phyloP scores from a whole-genome alignment of 2,888 invertebrate species.

The Chrysodeixis includens region DNA sequence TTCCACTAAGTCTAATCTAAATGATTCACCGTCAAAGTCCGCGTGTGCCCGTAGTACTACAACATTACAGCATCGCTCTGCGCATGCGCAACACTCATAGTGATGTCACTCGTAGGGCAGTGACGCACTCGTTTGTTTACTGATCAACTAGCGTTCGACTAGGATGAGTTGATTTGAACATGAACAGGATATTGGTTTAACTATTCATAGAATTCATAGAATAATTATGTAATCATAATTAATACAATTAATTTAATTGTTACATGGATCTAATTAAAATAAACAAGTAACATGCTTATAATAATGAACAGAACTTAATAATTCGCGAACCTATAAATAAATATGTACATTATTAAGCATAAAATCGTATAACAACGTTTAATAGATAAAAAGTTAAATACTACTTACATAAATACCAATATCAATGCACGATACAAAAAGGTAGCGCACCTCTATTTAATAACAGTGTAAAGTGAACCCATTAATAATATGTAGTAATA shows the following conservation, averaged over 20 bases:
- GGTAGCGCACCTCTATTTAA: conserved; percentile 16
- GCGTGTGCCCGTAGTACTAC: conserved; percentile 32
- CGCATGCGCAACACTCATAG: conserved; percentile 37
- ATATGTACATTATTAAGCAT: too few relatives aligned
- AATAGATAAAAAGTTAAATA: too few relatives aligned
- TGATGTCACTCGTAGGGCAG: conserved; percentile 56
- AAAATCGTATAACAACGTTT: too few relatives aligned
- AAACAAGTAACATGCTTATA: too few relatives aligned
- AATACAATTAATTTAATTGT: too few relatives aligned
- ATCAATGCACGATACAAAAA: not conserved
- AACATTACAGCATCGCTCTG: conserved; percentile 28
- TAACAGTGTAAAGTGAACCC: conserved; percentile 16
- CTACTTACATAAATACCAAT: not conserved
- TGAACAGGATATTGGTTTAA: not conserved
- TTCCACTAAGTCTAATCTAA: conserved; percentile 8
- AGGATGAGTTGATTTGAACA: not conserved
- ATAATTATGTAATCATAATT: too few relatives aligned
- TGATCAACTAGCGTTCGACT: conserved; percentile 11
- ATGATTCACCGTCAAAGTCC: conserved; percentile 33
- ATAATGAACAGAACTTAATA: too few relatives aligned
- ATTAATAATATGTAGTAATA: conserved; percentile 37
- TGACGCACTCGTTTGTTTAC: conserved; percentile 52
- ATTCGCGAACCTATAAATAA: too few relatives aligned
- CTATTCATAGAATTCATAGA: too few relatives aligned
- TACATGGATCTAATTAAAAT: too few relatives aligned